Percentiles rank a stretch among this genome's conserved stretches.
Conservation (phyloP, 2,888 invertebrate species). For the Orchesellides sinensis region DNA sequence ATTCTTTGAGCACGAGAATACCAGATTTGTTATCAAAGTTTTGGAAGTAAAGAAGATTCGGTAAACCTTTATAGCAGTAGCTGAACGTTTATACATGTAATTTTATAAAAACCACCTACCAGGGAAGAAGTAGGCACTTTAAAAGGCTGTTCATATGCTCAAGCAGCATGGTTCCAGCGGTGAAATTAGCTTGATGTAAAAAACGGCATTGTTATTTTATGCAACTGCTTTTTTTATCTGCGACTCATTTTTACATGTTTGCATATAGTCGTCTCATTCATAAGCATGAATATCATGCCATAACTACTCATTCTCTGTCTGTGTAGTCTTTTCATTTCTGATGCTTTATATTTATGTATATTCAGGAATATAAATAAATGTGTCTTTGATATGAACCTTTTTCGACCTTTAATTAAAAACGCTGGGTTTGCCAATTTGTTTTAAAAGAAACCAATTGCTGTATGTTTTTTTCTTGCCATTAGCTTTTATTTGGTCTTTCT, state of each 20-base stretch:
- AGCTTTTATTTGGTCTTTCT: too few relatives aligned
- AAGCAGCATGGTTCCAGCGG: not conserved
- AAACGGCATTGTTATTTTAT: not conserved
- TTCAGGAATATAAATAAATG: too few relatives aligned
- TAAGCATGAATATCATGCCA: too few relatives aligned
- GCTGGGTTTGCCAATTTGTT: too few relatives aligned
- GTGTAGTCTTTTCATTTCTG: too few relatives aligned
- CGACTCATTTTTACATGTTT: not conserved
- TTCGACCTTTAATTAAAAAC: too few relatives aligned
- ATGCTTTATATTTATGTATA: not conserved
- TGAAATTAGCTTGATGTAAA: not conserved
- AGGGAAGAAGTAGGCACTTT: not conserved
- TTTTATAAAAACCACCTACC: not conserved
- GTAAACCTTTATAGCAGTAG: too few relatives aligned
- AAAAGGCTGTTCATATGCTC: not conserved
- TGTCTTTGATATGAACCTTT: too few relatives aligned
- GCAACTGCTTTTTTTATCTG: not conserved
- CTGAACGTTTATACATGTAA: not conserved
- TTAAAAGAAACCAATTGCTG: too few relatives aligned
- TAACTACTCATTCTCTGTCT: not conserved
- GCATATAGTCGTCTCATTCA: not conserved
- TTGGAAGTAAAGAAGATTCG: not conserved
- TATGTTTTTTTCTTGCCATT: too few relatives aligned
- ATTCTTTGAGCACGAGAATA: slow-evolving; percentile 11
- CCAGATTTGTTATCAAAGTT: too few relatives aligned